These are phyloP conservation scores for Sciaenops ocellatus DNA, from an alignment of 2,797 vertebrate genomes.

Conservation along the genomic window DNA sequence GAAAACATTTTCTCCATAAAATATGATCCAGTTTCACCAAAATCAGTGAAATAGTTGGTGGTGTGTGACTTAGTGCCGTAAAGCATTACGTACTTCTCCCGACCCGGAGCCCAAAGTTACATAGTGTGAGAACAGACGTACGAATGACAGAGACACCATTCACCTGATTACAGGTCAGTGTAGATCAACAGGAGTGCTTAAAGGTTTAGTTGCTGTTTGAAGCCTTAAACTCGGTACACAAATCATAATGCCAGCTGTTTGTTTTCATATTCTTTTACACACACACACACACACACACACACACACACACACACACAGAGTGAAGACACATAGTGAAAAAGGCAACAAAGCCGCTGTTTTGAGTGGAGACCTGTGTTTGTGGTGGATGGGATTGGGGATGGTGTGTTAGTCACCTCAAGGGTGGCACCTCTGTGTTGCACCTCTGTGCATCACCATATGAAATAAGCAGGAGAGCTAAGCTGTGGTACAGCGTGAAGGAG, in stretches of 20 bases:
- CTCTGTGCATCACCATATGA: conserved; percentile 67
- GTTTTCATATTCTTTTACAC: conserved; percentile 9
- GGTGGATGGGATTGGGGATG: conserved; percentile 71
- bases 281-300: conserved; percentile 6
- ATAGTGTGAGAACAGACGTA: too few species aligned
- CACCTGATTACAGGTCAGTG: too few species aligned
- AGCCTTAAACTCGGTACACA: conserved; percentile 12
- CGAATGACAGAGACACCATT: too few species aligned
- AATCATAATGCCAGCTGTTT: conserved; percentile 7
- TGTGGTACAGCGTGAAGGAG: conserved; percentile 60
- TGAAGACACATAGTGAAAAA: conserved; percentile 15
- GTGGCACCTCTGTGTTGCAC: conserved; percentile 72
- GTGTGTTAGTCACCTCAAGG: conserved; percentile 74
- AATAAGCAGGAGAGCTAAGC: conserved; percentile 69
- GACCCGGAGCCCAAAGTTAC: too few species aligned
- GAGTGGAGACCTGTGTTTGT: conserved; percentile 53
- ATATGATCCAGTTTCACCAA: too few species aligned
- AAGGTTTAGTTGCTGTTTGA: conserved; percentile 11
- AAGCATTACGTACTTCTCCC: too few species aligned
- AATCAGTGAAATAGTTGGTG: too few species aligned
- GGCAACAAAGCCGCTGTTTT: conserved; percentile 41
- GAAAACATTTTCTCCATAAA: too few species aligned
- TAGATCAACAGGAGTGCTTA: not conserved
- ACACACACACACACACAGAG: conserved; percentile 1
- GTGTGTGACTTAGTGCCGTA: too few species aligned